Evolutionary conservation across 2,113 vertebrate genomes (phyloP).

Genomic region (Lagopus muta): DNA sequence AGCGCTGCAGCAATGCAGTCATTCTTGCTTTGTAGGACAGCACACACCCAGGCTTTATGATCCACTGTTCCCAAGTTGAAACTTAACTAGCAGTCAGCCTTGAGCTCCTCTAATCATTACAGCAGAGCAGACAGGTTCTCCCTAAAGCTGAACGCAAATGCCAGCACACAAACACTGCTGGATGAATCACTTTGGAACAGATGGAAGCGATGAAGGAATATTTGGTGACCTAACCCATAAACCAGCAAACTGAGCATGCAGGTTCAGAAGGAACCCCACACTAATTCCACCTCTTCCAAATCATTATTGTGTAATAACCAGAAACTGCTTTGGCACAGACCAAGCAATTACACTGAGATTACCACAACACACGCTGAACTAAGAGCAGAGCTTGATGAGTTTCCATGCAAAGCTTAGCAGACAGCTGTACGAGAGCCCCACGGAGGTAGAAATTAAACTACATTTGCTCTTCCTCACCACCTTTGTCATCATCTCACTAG

Average conservation of each 20-base stretch:
- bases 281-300: neutral
- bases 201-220: neutral
- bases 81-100: constrained; percentile 11
- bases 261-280: neutral
- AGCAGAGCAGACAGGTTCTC: neutral
- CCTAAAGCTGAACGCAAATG: neutral
- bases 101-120: neutral
- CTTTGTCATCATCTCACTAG: neutral
- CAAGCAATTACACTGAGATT: neutral
- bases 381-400: neutral
- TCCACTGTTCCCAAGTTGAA: neutral
- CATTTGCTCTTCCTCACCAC: neutral
- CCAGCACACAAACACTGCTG: neutral
- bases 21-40: constrained; percentile 45
- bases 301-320: neutral
- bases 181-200: neutral
- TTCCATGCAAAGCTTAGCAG: neutral
- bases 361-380: neutral
- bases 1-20: constrained; percentile 60
- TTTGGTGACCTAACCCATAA: neutral
- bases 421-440: neutral
- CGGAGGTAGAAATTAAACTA: rapidly evolving
- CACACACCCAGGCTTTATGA: constrained; percentile 42
- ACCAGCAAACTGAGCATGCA: rapidly evolving
- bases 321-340: neutral